These are phyloP conservation scores for Lophura nycthemera DNA, from an alignment of 2,113 vertebrate species.

Conservation along the genomic window DNA sequence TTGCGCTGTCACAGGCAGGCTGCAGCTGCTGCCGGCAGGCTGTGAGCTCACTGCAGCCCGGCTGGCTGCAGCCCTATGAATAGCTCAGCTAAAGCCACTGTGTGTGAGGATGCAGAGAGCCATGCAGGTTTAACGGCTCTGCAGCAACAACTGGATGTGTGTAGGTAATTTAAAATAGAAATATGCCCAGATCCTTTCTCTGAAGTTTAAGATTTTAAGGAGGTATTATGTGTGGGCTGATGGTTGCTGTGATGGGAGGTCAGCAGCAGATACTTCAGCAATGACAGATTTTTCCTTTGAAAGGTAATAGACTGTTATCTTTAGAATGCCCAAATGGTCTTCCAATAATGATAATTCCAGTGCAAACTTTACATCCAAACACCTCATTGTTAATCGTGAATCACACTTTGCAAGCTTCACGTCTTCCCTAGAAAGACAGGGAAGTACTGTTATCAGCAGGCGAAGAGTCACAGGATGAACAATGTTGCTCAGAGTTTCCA, in stretches of 20 bases:
- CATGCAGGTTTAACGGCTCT: neutral
- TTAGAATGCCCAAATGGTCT: neutral
- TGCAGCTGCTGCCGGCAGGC: constrained; percentile 29
- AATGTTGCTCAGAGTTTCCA: neutral
- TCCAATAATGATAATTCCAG: neutral
- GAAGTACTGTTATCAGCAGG: neutral
- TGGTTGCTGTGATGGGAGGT: neutral
- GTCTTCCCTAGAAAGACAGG: constrained; percentile 13
- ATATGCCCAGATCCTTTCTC: neutral
- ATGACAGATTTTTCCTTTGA: neutral
- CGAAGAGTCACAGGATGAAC: neutral
- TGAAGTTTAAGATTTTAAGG: neutral
- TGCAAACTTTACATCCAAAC: neutral
- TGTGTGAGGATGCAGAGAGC: neutral
- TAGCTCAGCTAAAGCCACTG: neutral
- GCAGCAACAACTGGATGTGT: neutral
- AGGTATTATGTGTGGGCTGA: neutral
- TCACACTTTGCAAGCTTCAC: neutral
- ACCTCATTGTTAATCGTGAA: neutral
- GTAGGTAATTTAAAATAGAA: constrained; percentile 23
- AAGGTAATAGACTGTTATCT: neutral
- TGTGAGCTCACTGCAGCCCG: neutral
- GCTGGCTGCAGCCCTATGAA: neutral
- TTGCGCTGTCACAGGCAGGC: neutral
- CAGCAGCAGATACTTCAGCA: neutral